A percentile compares a stretch with the other conserved stretches of the same genome.
Evolutionary conservation across 1,140 invertebrate species (phyloP).

Genomic region (Pemphigus obesinymphae): DNA sequence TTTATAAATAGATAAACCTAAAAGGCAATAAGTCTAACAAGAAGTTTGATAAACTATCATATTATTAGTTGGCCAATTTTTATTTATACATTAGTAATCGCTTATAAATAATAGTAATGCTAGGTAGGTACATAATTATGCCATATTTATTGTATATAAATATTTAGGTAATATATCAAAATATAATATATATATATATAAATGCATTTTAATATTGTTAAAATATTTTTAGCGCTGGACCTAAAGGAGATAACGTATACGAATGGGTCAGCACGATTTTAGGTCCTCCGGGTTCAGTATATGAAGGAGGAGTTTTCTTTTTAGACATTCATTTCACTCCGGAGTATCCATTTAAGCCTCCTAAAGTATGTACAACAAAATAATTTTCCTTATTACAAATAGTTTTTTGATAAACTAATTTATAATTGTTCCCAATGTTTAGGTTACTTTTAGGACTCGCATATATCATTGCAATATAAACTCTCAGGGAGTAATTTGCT

Average conservation of each 20-base stretch:
- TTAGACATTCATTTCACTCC: conserved; percentile 92
- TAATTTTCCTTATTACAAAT: not conserved
- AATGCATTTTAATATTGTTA: too few relatives aligned
- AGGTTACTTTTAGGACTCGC: conserved; percentile 92
- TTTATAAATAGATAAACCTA: too few relatives aligned
- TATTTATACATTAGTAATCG: too few relatives aligned
- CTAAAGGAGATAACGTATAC: conserved; percentile 94
- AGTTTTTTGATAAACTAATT: not conserved
- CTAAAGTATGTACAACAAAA: conserved; percentile 64
- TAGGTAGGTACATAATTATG: too few relatives aligned
- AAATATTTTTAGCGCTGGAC: conserved; percentile 70
- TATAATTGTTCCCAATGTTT: conserved; percentile 46
- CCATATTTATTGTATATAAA: too few relatives aligned
- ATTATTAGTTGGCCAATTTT: too few relatives aligned
- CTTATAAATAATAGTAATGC: too few relatives aligned
- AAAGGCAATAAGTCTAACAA: too few relatives aligned
- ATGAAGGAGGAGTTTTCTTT: conserved; percentile 93
- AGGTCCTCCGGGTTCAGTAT: conserved; percentile 88
- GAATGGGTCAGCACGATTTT: conserved; percentile 97
- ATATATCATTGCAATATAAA: conserved; percentile 98
- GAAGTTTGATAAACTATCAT: too few relatives aligned
- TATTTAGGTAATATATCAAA: too few relatives aligned
- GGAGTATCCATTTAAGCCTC: conserved; percentile 96
- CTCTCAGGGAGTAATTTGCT: conserved; percentile 91
- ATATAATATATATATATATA: too few relatives aligned